Evolutionary conservation across 2,113 vertebrate genomes (phyloP), one percentile per base, ranked within the genome.

Genomic region (Misgurnus anguillicaudatus): DNA sequence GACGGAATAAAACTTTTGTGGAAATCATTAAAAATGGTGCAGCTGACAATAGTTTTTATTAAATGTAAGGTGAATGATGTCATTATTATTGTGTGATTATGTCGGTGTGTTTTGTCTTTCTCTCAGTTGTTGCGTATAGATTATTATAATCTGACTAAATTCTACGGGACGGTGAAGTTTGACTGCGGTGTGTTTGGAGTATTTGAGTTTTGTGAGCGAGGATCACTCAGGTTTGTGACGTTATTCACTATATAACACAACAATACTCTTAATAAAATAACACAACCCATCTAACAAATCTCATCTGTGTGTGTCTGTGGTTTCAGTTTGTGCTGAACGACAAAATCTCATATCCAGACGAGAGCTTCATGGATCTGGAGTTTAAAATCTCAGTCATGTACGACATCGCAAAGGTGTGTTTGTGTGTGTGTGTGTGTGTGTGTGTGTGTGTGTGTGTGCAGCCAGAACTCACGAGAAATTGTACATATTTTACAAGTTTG

Each of bases 371-470:
- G 98, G 98, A 99, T 65, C 95, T 95, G 95, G 97, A 99, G 85
- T 99, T 98, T 91, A 99, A 98, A 91, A 97, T 98, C 83, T 99
- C 97, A 0, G 94, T 99, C 86, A 94, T 99, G 93, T 97, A 97
- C 41, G 98, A 99, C 86, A 96, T 99, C 80, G 96, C 98, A 77
- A 99, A 99, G 95, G 98, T 99, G 94, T 85, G 45, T 17, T 3
- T 51, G 16, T 65, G n/a, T 38, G 4, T 19, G 21, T 11, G 13
- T 21, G 61, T 13, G 0, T 5, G 4, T 17, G 16, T 17, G 16
- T 16, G 5, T 55, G 51, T 53, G 16, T 14, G 51, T 55, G 14
- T 48, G 45, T 48, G 9, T 2, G 45, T 13, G 45, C 11, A 11
- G 9, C 6, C 9, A 45, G 5, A 6, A 6, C 2, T 45, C 6